phyloP scores from a whole-genome alignment of 2,888 invertebrate genomes.

The Tenthredo mesomela region DNA sequence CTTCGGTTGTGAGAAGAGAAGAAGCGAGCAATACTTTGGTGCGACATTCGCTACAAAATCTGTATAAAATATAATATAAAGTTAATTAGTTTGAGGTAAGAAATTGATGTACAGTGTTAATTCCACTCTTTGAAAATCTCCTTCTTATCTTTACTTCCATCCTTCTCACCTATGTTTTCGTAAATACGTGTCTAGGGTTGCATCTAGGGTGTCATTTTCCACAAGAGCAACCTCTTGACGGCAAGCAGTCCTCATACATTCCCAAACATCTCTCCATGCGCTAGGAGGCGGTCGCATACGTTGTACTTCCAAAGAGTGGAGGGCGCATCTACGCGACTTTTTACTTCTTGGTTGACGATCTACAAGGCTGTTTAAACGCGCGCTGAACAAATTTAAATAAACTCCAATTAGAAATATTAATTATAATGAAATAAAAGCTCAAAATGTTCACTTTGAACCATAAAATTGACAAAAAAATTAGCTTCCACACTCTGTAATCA shows the following conservation, averaged over 20 bases:
- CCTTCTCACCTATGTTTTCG: conserved; percentile 88
- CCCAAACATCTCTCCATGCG: conserved; percentile 92
- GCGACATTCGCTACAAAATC: conserved; percentile 95
- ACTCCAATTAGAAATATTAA: not conserved
- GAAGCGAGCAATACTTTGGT: conserved; percentile 93
- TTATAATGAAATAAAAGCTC: not conserved
- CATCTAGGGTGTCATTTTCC: conserved; percentile 90
- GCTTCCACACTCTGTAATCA: not conserved
- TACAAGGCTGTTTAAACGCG: conserved; percentile 88
- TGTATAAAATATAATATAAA: conserved; percentile 63
- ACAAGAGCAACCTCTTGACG: conserved; percentile 92
- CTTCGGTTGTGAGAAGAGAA: conserved; percentile 91
- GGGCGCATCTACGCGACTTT: conserved; percentile 92
- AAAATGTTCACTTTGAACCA: not conserved
- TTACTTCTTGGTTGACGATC: conserved; percentile 91
- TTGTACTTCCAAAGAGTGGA: conserved; percentile 95
- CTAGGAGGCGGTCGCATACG: conserved; percentile 86
- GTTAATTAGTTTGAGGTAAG: not conserved
- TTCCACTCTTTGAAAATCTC: conserved; percentile 83
- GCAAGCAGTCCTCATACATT: conserved; percentile 89
- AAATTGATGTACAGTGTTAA: not conserved
- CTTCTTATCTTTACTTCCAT: conserved; percentile 34
- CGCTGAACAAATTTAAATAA: conserved; percentile 78
- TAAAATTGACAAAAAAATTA: not conserved
- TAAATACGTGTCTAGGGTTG: conserved; percentile 93